Conservation (phyloP, 2,888 invertebrate species). For the Calameuta idolon region DNA sequence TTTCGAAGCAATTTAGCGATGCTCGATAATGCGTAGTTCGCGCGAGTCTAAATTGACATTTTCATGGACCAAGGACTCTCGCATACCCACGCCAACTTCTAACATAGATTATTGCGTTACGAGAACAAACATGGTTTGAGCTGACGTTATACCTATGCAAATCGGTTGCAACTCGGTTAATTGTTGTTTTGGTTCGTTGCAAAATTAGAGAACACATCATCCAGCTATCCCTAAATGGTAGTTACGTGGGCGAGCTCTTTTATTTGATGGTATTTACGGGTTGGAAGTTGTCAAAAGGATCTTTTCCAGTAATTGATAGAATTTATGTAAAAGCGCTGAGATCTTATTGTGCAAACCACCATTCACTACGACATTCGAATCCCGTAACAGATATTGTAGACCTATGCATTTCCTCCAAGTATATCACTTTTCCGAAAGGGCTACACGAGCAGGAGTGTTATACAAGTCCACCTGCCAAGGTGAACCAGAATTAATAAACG, state of each 20-base stretch:
- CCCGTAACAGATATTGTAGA: conserved; percentile 17
- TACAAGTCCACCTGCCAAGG: conserved; percentile 56
- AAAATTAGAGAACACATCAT: conserved; percentile 5
- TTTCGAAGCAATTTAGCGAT: no score
- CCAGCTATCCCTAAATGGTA: background rate
- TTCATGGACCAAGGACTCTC: conserved; percentile 35
- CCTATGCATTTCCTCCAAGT: conserved; percentile 17
- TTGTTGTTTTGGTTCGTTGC: background rate
- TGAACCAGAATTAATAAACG: conserved; percentile 52
- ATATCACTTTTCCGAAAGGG: conserved; percentile 45
- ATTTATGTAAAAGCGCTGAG: background rate
- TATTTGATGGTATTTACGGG: background rate
- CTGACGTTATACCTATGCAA: background rate
- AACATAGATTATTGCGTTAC: conserved; percentile 30
- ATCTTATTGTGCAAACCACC: conserved; percentile 1
- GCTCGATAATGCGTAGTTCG: no score
- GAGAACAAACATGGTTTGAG: conserved; percentile 23
- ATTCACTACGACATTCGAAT: background rate
- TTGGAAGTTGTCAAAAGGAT: no score
- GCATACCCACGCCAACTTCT: conserved; percentile 48
- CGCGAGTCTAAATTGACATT: background rate
- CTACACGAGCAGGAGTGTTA: conserved; percentile 36
- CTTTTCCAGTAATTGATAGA: no score
- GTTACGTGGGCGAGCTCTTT: background rate
- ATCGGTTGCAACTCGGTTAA: background rate